Percentiles rank a stretch among this genome's conserved stretches.
Evolutionary conservation across 2,797 vertebrate genomes (phyloP).

Genomic region (Trachops cirrhosus): DNA sequence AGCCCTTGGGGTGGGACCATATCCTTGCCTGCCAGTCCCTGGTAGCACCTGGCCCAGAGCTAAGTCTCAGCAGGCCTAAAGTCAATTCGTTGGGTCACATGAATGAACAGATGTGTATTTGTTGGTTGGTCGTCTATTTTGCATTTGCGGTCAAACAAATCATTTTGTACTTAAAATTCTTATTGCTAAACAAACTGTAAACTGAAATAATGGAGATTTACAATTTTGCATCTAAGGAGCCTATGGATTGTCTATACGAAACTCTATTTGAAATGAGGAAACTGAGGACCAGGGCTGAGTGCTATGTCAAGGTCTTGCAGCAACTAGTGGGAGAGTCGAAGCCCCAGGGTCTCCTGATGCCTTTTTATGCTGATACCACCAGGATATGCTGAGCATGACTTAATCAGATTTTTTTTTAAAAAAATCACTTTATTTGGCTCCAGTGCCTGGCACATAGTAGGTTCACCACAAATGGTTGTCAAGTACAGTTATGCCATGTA

Average conservation of each 20-base stretch:
- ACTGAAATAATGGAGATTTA: not conserved
- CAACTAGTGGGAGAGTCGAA: not conserved
- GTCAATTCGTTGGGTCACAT: not conserved
- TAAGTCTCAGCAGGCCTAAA: not conserved
- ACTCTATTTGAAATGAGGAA: not conserved
- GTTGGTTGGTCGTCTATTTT: not conserved
- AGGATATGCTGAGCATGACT: not conserved
- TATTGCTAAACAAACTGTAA: not conserved
- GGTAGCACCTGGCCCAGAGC: not conserved
- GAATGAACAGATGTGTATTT: not conserved
- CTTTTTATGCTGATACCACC: not conserved
- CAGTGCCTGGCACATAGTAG: not conserved
- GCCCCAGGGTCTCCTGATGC: not conserved
- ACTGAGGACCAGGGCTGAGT: not conserved
- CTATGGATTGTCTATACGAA: not conserved
- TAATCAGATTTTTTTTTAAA: not conserved
- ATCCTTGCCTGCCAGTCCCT: not conserved
- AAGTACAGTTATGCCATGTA: not conserved
- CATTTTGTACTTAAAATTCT: constrained; percentile 19
- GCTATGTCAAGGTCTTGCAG: not conserved
- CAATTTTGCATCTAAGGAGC: not conserved
- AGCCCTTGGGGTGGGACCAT: not conserved
- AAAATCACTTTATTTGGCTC: not conserved
- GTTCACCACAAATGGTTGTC: not conserved
- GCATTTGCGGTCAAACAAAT: not conserved